Base-by-base conservation (phyloP, 1,140 invertebrate species). In the Mercenaria mercenaria region DNA sequence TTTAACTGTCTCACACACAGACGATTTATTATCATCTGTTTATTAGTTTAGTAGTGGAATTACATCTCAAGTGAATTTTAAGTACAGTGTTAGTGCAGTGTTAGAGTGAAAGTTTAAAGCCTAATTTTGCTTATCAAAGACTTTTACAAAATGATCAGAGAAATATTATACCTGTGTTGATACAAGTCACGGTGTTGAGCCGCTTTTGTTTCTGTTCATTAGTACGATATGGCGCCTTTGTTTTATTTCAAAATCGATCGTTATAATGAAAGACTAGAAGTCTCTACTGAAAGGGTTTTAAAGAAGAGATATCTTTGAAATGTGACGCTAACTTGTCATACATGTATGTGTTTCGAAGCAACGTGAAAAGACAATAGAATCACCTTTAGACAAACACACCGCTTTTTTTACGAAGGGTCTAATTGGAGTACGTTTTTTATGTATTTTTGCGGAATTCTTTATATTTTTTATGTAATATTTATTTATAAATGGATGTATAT, bases 51-150 rank as follows among this genome's bases (percentile, higher is more conserved):
- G 6, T 43, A 84, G 11, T n/a, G 59, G 39, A 69, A 4, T 50
- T 26, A 15, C 32, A 50, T 47, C 18, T 43, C 18, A 26, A 56
- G 18, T 67, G 29, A 37, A 67, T 84, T 84, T 43, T 84, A 69
- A 37, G 64, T 29, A 84, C 37, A 82, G 41, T 43, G 50, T 69
- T 84, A 37, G 64, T 29, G 69, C 37, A 82, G 41, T 43, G 50
- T 69, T 84, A 64, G 15, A 64, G 41, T 39, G 37, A 50, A 64
- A 50, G 81, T 84, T 67, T 84, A 32, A 47, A 43, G 39, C 56
- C 26, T 34, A 67, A 29, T 47, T 69, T 84, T 69, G 81, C 81
- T 84, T 84, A 84, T 84, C 81, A 69, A 47, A 84, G 81, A 64
- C 81, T 64, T 84, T 84, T 69, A 47, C 18, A 20, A 50, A 43